Base-by-base conservation (phyloP, 2,113 vertebrate species). In the Tachysurus vachellii region DNA sequence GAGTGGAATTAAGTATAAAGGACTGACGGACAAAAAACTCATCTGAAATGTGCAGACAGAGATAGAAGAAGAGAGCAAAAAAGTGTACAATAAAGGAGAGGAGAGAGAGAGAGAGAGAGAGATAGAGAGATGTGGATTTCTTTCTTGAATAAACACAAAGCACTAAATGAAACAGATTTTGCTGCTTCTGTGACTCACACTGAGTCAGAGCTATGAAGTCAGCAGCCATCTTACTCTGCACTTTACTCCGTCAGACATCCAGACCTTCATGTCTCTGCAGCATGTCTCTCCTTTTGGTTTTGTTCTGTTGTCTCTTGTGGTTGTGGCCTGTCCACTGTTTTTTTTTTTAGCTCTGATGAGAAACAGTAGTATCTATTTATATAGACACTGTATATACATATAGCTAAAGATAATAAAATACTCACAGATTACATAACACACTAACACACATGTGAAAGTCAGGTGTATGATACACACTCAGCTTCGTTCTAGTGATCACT, bases 51-150 rank as follows among this genome's bases (percentile, higher is more conserved):
- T 4, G n/a, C 2, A 79, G 54, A 56, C 31, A 54, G 62, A 36
- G 28, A 71, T 59, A 86, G 14, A 23, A 44, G 5, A 5, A 11
- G n/a, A 23, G 7, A 23, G 23, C 7, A 23, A 23, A 36, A 17
- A 36, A 17, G 13, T 17, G 1, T 17, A 31, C 0, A 70, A 17
- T 62, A 26, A 62, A n/a, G 21, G 56, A 57, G 13, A 75, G 64
- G 71, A 53, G 11, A 85, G 83, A 85, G 53, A 66, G 28, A 47
- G 84, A 54, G 0, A 84, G 21, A 75, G 11, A 53, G 50, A 50
- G 23, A 85, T 77, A 75, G 31, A 82, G 44, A 36, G 57, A 56
- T n/a, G n/a, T 44, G n/a, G 26, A 54, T 77, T 77, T 53, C 23
- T 77, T 21, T 77, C 31, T 73, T 28, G 42, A 77, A 77, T 77